Conservation (phyloP, 2,113 vertebrate species). For the Elachura formosa region DNA sequence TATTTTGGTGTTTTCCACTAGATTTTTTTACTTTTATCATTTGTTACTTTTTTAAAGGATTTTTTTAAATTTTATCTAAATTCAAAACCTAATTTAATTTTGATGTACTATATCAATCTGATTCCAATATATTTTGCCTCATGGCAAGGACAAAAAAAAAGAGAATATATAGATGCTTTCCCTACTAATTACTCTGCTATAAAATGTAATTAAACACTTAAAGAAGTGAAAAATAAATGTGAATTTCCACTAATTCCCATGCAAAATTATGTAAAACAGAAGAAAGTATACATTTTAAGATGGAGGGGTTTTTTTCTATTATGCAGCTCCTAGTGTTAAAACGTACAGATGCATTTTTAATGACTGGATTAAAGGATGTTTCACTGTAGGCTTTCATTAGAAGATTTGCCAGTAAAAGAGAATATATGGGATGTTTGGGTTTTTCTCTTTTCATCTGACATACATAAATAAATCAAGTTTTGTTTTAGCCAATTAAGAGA, state of each 20-base stretch:
- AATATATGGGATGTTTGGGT: rapidly evolving
- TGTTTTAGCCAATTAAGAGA: not conserved
- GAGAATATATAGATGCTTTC: not conserved
- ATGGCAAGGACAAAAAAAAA: not conserved
- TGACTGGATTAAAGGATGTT: not conserved
- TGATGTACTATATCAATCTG: not conserved
- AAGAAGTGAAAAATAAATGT: not conserved
- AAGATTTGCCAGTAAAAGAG: not conserved
- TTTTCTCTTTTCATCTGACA: not conserved
- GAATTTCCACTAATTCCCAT: not conserved
- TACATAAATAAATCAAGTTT: not conserved
- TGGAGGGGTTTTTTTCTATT: not conserved
- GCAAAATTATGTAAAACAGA: not conserved
- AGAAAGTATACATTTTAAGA: not conserved
- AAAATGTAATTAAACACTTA: not conserved
- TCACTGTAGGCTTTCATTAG: not conserved
- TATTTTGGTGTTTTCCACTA: not conserved
- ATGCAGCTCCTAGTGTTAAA: not conserved
- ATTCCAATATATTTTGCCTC: not conserved
- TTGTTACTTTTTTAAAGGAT: not conserved
- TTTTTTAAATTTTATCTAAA: not conserved
- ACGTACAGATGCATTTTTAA: not conserved
- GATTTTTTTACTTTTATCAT: not conserved
- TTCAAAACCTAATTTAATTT: not conserved
- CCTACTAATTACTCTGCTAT: not conserved